These are phyloP conservation scores for Argyra leucocephala DNA, from an alignment of 2,888 invertebrate genomes.

Conservation along the genomic window DNA sequence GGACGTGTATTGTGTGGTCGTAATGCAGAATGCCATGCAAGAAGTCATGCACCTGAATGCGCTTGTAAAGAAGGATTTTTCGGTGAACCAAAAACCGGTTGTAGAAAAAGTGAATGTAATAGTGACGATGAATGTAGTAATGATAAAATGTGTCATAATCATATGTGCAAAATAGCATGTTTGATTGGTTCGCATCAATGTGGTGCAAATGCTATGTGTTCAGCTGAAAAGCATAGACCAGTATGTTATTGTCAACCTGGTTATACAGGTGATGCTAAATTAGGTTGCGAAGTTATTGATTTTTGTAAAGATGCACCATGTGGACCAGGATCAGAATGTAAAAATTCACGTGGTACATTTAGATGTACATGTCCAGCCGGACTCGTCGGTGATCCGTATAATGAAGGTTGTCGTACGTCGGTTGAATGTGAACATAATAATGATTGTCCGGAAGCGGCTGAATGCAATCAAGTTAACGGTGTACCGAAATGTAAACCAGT, in stretches of 20 bases:
- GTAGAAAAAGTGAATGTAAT: slow-evolving; percentile 69
- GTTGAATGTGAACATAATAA: slow-evolving; percentile 68
- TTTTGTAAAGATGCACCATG: slow-evolving; percentile 71
- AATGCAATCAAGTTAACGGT: slow-evolving; percentile 62
- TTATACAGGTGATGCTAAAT: slow-evolving; percentile 67
- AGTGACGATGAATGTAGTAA: slow-evolving; percentile 62
- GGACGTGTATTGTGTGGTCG: slow-evolving; percentile 64
- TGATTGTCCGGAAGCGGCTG: slow-evolving; percentile 73
- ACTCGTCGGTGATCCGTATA: slow-evolving; percentile 75
- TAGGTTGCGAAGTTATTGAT: slow-evolving; percentile 64
- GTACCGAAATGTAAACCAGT: slow-evolving; percentile 73
- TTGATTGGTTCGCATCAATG: slow-evolving; percentile 66
- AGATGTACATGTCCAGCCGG: slow-evolving; percentile 70
- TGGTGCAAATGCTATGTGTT: slow-evolving; percentile 75
- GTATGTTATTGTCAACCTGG: slow-evolving; percentile 80
- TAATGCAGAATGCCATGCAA: slow-evolving; percentile 68
- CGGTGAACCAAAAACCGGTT: slow-evolving; percentile 71
- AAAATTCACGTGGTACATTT: slow-evolving; percentile 68
- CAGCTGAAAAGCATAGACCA: slow-evolving; percentile 70
- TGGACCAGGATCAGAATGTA: slow-evolving; percentile 69
- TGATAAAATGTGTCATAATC: slow-evolving; percentile 73
- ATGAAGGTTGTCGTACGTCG: slow-evolving; percentile 71
- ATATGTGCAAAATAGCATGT: slow-evolving; percentile 80
- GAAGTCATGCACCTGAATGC: slow-evolving; percentile 65
- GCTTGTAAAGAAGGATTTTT: slow-evolving; percentile 69